Base-by-base conservation (phyloP, 2,113 vertebrate genomes). In the Scomber scombrus region DNA sequence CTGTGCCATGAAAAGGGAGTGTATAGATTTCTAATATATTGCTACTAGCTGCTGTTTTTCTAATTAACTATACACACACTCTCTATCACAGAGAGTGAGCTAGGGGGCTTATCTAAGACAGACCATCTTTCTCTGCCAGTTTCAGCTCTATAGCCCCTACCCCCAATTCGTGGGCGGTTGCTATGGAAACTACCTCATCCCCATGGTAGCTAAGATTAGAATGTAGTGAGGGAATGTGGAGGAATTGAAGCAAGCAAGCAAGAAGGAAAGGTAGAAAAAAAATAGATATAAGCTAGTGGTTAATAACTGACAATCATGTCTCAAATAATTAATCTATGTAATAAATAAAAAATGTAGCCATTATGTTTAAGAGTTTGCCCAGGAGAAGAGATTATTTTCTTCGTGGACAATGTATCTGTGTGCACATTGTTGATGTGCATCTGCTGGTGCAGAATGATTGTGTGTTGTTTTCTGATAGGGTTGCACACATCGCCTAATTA, bases 111-210 rank as follows among this genome's bases (percentile, higher is more conserved):
- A 75, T 87, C 74, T 72, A 83, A 90, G 82, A 75, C 43, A 84
- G 81, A 81, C 87, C 79, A 89, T 91, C 83, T 80, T 93, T 92
- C 85, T 89, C 71, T 81, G 75, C 81, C 89, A 87, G 90, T 74
- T 63, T 73, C 75, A 51, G 78, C 63, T 54, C 29, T 51, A 75
- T 86, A 87, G 76, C 75, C 89, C 84, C 90, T 78, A 89, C 88
- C 91, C 89, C 84, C 89, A 91, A 81, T 92, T 93, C 89, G 73
- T 90, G 60, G 65, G 56, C 58, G 78, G 93, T 95, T 95, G 91
- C 92, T 87, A 94, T 94, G 89, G 93, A 93, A 94, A 95, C 93
- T 87, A 79, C 89, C 69, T 91, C 76, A 91, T 85, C 85, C 70
- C 81, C 79, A 82, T 71, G 67, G 69, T 71, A 75, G 73, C 47